These are phyloP conservation scores for Coelopa frigida DNA, from an alignment of 1,140 invertebrate species.

Conservation along the genomic window DNA sequence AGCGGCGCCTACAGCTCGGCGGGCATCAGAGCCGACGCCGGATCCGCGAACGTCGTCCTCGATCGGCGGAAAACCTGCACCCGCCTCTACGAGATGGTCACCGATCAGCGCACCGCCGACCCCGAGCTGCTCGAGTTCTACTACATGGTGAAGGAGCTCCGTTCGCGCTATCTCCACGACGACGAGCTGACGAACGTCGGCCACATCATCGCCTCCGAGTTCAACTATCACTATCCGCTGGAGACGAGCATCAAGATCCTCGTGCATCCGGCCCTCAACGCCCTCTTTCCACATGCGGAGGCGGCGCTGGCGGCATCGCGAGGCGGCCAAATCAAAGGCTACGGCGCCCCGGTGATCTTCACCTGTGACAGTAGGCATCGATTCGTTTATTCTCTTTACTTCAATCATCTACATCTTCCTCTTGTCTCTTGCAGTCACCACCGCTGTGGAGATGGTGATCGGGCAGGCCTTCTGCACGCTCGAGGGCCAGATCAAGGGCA, in stretches of 20 bases:
- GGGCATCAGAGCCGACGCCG: not conserved
- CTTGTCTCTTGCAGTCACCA: conserved; percentile 59
- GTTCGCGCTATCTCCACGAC: conserved; percentile 57
- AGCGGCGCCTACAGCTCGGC: not conserved
- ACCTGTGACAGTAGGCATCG: conserved; percentile 73
- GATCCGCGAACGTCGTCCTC: conserved; percentile 15
- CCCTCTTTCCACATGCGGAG: conserved; percentile 44
- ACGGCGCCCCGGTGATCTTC: conserved; percentile 66
- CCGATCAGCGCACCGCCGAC: conserved; percentile 59
- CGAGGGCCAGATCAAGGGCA: conserved; percentile 60
- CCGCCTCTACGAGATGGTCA: conserved; percentile 65
- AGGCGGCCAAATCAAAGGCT: conserved; percentile 44
- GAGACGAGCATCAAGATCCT: conserved; percentile 79
- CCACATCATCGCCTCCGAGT: conserved; percentile 71
- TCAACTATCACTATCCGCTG: conserved; percentile 66
- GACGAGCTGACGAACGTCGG: conserved; percentile 70
- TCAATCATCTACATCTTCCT: not conserved
- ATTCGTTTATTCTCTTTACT: not conserved
- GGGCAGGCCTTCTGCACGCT: conserved; percentile 77
- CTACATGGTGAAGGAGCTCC: conserved; percentile 56
- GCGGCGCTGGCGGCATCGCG: conserved; percentile 24
- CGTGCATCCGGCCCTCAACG: conserved; percentile 60
- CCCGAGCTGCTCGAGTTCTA: conserved; percentile 71
- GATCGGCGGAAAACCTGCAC: conserved; percentile 47
- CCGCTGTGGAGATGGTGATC: conserved; percentile 80